Evolutionary conservation across 1,140 invertebrate species (phyloP).

Genomic region (Lanistes nyassanus): DNA sequence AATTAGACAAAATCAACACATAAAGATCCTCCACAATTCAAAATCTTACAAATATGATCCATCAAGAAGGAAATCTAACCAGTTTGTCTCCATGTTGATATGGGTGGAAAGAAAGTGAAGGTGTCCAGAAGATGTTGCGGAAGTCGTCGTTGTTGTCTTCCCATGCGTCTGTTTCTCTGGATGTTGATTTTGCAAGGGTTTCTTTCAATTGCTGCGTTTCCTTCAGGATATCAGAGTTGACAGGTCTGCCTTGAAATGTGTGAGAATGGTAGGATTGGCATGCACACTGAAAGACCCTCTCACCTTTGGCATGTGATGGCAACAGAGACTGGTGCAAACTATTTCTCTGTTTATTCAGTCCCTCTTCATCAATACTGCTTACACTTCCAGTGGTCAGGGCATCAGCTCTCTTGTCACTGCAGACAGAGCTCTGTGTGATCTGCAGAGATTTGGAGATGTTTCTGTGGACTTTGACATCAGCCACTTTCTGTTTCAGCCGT

Average conservation of each 20-base stretch:
- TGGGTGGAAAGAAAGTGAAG: conserved; percentile 41
- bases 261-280: conserved; percentile 32
- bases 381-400: too few relatives aligned
- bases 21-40: neutral
- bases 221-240: conserved; percentile 17
- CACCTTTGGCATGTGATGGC: neutral
- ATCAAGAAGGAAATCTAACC: conserved; percentile 7
- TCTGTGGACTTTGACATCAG: too few relatives aligned
- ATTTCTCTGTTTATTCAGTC: neutral
- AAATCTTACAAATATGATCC: too few relatives aligned
- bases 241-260: conserved; percentile 15
- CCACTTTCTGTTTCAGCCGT: neutral
- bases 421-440: too few relatives aligned
- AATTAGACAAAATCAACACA: neutral
- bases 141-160: conserved; percentile 37
- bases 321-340: conserved; percentile 15
- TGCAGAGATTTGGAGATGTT: too few relatives aligned
- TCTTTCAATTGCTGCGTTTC: conserved; percentile 17
- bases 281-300: conserved; percentile 25
- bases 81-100: conserved; percentile 36
- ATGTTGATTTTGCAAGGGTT: conserved; percentile 7
- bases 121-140: conserved; percentile 52
- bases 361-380: too few relatives aligned
- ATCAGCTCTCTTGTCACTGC: too few relatives aligned
- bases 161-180: neutral